Base-by-base conservation (phyloP, 2,797 vertebrate species). In the Lacerta viridis region DNA sequence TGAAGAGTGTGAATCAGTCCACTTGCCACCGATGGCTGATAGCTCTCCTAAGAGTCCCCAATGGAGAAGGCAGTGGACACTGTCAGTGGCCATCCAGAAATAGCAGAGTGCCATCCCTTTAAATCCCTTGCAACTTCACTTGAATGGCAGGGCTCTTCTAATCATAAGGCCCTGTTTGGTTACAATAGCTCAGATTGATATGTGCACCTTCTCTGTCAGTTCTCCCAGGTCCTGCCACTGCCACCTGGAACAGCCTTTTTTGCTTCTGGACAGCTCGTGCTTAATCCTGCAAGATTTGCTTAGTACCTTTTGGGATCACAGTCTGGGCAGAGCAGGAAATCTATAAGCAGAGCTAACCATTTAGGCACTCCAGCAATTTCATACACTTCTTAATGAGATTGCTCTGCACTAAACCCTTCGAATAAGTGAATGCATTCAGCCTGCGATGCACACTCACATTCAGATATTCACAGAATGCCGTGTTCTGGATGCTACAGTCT, bases 371-470 rank as follows among this genome's bases (percentile, higher is more conserved):
- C 89, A 81, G 68, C 29, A 90, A 87, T 82, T 75, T 87, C 88
- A 66, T 86, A 76, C 79, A 77, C 69, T 85, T 91, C 84, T 91
- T 75, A 91, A 69, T 36, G n/a, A 86, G 81, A 89, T 20, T 84
- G 89, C 85, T 33, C 41, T 79, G 88, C 80, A 87, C 89, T 89
- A 50, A 83, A 90, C 91, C 83, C 88, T 59, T 71, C 77, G 50
- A 85, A 85, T 0, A 90, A 89, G 80, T 46, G 90, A 89, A 77
- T 59, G 83, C 86, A 92, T 94, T 93, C 93, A 91, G 43, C 84
- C 92, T 94, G 83, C 0, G 0, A 90, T 79, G 72, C 88, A 90
- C 89, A 93, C 92, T 92, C 91, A 75, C 91, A 88, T 92, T 89
- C 83, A 91, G 79, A 71, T 87, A 85, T 89, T 88, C 87, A 75